phyloP scores from a whole-genome alignment of 2,113 vertebrate genomes.

The Barbus barbus region DNA sequence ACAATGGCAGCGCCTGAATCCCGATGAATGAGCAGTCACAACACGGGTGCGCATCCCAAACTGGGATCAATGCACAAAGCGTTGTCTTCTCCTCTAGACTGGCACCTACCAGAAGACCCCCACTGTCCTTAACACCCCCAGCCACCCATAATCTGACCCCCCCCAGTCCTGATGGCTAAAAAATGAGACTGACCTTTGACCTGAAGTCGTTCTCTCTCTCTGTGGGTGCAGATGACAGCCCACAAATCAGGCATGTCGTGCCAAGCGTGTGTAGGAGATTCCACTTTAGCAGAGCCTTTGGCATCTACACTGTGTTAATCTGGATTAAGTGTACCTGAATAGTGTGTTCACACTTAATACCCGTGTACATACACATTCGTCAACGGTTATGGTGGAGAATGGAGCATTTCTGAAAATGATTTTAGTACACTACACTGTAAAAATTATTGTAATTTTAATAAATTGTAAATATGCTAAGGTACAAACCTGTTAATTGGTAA shows the following conservation, averaged over 20 bases:
- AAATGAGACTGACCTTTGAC: slow-evolving; percentile 70
- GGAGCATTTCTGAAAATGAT: not conserved
- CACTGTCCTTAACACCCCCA: slow-evolving; percentile 50
- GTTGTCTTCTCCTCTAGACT: slow-evolving; percentile 32
- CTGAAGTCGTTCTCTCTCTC: slow-evolving; percentile 48
- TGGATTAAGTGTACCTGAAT: slow-evolving; percentile 12
- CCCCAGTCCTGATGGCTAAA: slow-evolving; percentile 69
- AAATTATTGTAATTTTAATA: not conserved
- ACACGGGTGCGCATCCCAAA: slow-evolving; percentile 7
- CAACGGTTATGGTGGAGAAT: not conserved
- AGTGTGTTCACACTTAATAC: not conserved
- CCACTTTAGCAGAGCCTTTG: not conserved
- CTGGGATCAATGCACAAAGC: slow-evolving; percentile 51
- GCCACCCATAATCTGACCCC: slow-evolving; percentile 67
- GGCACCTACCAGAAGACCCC: slow-evolving; percentile 54
- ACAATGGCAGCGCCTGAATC: slow-evolving; percentile 37
- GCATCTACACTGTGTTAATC: not conserved
- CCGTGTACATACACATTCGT: not conserved
- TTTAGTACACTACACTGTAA: not conserved
- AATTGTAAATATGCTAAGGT: not conserved
- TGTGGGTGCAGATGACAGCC: not conserved
- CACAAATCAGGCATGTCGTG: slow-evolving; percentile 29
- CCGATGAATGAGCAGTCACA: slow-evolving; percentile 34
- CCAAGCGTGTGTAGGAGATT: slow-evolving; percentile 16
- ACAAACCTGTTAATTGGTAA: not conserved